A percentile compares a stretch with the other conserved stretches of the same genome.
phyloP scores from a whole-genome alignment of 2,797 vertebrate species.

The Rhadinocentrus ornatus region DNA sequence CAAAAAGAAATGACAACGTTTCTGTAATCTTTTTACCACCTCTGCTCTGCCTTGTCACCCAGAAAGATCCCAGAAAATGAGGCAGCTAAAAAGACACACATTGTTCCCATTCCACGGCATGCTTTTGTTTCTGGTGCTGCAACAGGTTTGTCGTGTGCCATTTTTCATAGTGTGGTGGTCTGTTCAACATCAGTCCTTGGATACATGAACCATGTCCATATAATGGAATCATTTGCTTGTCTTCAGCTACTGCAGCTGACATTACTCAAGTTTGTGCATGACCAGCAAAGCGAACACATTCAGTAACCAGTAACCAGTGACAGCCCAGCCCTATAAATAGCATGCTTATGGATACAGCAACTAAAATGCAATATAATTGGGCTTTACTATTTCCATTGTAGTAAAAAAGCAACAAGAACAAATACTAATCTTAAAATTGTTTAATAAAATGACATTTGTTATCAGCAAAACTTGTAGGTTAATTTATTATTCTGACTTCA shows the following conservation, averaged over 20 bases:
- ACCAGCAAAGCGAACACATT: background rate
- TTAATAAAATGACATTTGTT: conserved; percentile 16
- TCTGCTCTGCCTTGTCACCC: background rate
- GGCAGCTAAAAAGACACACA: background rate
- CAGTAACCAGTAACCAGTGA: background rate
- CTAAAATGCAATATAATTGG: background rate
- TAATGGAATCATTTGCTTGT: conserved; percentile 1
- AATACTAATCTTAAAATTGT: background rate
- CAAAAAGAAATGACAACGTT: background rate
- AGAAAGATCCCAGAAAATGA: background rate
- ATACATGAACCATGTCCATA: background rate
- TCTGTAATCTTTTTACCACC: background rate
- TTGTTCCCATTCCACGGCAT: background rate
- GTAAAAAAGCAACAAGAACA: background rate
- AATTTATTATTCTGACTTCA: conserved; percentile 16
- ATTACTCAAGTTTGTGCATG: background rate
- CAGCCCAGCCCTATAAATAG: background rate
- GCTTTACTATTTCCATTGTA: conserved; percentile 1
- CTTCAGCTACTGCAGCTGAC: background rate
- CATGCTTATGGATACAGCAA: background rate
- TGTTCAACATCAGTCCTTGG: background rate
- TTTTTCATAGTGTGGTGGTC: background rate
- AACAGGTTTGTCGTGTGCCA: background rate
- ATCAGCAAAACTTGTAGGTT: conserved; percentile 4
- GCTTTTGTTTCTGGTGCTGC: background rate